Evolutionary conservation across 2,113 vertebrate genomes (phyloP), one percentile per base, ranked within the genome.

Genomic region (Oncorhynchus keta): DNA sequence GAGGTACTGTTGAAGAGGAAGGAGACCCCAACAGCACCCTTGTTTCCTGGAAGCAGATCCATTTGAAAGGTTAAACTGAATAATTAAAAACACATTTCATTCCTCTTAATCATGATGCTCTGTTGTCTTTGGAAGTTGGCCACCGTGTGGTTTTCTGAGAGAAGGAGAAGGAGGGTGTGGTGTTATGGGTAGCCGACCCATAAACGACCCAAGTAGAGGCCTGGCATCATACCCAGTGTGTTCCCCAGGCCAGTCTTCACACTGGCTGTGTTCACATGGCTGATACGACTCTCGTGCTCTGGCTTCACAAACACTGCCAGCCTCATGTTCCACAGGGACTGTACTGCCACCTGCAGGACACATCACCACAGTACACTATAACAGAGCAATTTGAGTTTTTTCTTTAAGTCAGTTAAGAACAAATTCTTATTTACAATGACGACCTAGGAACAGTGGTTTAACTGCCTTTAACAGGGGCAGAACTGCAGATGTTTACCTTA

Each of bases 161-260:
- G n/a, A 2, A 48, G 45, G 28, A 22, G 9, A 14, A 30, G 45
- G 12, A 7, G 22, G 51, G 59, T 39, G 48, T 13, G 5, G 20
- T 61, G 3, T 35, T 61, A 5, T 59, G 20, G 16, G 14, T 55
- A 55, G 49, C 49, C 16, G 3, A 14, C 16, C 49, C 49, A 55
- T 16, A 55, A 55, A 18, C 12, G 1, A 55, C 16, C 14, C 51
- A 16, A 18, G 14, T 18, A 18, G 4, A 14, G 12, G 16, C 51
- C 62, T 59, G 11, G 3, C 30, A 12, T 55, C 81, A 2, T 91
- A 97, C 96, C 95, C 61, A 97, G 81, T 0, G 95, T 94, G 87
- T 97, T 97, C n/a, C 94, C 95, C 0, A 97, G 85, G 48, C 95
- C 94, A 0, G 95, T 97, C 90, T 94, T 96, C 71, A 97, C 95